Base-by-base conservation (phyloP, 2,797 vertebrate species). In the Cirrhinus mrigala region DNA sequence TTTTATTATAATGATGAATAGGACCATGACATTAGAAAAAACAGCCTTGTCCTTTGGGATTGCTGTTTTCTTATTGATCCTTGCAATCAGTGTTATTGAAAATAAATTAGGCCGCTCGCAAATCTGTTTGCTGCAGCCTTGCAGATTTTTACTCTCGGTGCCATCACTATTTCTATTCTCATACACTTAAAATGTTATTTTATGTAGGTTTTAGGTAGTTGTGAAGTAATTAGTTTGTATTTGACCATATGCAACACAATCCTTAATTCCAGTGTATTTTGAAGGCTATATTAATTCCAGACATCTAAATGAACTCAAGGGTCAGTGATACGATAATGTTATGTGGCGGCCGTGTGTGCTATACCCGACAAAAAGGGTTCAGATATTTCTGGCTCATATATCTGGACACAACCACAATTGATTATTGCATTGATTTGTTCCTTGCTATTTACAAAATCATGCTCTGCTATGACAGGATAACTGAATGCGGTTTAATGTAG, bases 41-140 rank as follows among this genome's bases (percentile, higher is more conserved):
- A 89, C 93, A 93, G 91, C 92, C 90, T 91, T 93, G 92, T 94
- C 92, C 92, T 91, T 91, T 91, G 90, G 94, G 94, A 93, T 94
- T 94, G 93, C 94, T 94, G 92, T 94, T 93, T 93, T 90, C 79
- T 81, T 93, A 95, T 94, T 88, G 94, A 95, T 94, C 93, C 88
- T 90, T 89, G 91, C 92, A 93, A 94, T 92, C 94, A 93, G 91
- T 89, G 92, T 92, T 94, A 95, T 95, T 92, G 94, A 93, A 95
- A 95, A 94, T 94, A 92, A 95, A 95, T 95, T 94, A 94, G 94
- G 92, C 90, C 93, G 93, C 92, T 92, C 92, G 91, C 89, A 92
- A 91, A 90, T 89, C 92, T 91, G 92, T 93, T 94, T 92, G 93
- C 93, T 58, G 68, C 46, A 56, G 33, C 50, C n/a, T 82, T 58